phyloP scores from a whole-genome alignment of 92 coral and sea anemone genomes.

The Umimayanthus kanabou region DNA sequence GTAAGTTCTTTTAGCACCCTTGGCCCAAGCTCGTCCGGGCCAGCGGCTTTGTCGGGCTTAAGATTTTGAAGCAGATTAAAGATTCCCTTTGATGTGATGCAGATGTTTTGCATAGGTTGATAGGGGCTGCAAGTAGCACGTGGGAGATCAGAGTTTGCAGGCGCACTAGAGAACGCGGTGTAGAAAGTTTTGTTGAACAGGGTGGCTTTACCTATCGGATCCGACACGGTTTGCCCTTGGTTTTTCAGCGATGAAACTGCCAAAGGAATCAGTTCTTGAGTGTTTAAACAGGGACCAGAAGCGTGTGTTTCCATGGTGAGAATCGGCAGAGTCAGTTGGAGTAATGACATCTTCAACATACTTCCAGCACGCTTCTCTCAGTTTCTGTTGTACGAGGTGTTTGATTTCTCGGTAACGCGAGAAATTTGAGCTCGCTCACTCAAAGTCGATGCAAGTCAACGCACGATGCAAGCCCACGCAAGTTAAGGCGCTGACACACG shows the following conservation, averaged over 20 bases:
- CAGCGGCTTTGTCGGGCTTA: not conserved
- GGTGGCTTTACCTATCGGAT: not conserved
- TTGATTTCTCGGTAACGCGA: conserved; percentile 11
- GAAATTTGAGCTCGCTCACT: too few species aligned
- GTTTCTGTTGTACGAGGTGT: conserved; percentile 37
- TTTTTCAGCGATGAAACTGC: not conserved
- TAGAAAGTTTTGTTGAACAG: not conserved
- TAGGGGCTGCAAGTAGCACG: not conserved
- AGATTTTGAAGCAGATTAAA: not conserved
- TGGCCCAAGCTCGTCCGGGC: not conserved
- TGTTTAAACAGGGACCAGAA: conserved; percentile 30
- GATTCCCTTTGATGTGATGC: not conserved
- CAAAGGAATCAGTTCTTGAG: not conserved
- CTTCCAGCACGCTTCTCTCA: conserved; percentile 32
- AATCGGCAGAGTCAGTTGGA: not conserved
- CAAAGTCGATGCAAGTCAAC: too few species aligned
- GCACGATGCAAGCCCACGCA: too few species aligned
- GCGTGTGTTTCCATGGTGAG: not conserved
- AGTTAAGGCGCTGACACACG: too few species aligned
- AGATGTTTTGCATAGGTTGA: not conserved
- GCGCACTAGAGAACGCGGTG: not conserved
- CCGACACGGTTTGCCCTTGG: not conserved
- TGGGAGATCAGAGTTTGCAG: not conserved
- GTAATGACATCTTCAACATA: conserved; percentile 18
- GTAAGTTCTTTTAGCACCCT: not conserved